These are phyloP conservation scores for Diarsia brunnea DNA, from an alignment of 2,888 invertebrate species.

Conservation along the genomic window DNA sequence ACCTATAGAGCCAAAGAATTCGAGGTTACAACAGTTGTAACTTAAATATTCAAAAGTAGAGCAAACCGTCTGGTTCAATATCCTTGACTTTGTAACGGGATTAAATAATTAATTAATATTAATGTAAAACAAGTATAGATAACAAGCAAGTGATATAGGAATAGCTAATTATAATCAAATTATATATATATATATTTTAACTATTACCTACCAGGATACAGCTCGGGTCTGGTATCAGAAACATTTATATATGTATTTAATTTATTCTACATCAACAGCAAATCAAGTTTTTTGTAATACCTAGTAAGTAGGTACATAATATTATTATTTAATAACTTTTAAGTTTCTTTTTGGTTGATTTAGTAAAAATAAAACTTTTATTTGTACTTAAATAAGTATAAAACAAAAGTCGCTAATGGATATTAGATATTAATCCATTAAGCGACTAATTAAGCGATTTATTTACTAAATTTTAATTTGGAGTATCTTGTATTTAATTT, in stretches of 20 bases:
- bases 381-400: neutral
- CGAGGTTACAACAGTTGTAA: slow-evolving; percentile 26
- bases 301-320: neutral
- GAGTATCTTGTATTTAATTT: too few species aligned
- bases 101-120: slow-evolving; percentile 2
- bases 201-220: neutral
- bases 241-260: neutral
- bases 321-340: neutral
- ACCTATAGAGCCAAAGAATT: slow-evolving; percentile 11
- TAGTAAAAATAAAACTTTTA: neutral
- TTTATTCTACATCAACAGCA: neutral
- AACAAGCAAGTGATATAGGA: neutral
- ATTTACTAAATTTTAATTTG: too few species aligned
- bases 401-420: too few species aligned
- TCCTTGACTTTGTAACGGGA: slow-evolving; percentile 34
- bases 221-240: neutral
- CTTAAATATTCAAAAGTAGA: slow-evolving; percentile 31
- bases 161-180: slow-evolving; percentile 18
- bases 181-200: neutral
- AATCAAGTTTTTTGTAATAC: neutral
- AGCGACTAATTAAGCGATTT: too few species aligned
- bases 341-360: neutral
- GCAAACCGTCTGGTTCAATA: neutral
- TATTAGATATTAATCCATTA: too few species aligned
- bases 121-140: neutral